phyloP scores from a whole-genome alignment of 2,113 vertebrate species.

The Indicator maculatus region DNA sequence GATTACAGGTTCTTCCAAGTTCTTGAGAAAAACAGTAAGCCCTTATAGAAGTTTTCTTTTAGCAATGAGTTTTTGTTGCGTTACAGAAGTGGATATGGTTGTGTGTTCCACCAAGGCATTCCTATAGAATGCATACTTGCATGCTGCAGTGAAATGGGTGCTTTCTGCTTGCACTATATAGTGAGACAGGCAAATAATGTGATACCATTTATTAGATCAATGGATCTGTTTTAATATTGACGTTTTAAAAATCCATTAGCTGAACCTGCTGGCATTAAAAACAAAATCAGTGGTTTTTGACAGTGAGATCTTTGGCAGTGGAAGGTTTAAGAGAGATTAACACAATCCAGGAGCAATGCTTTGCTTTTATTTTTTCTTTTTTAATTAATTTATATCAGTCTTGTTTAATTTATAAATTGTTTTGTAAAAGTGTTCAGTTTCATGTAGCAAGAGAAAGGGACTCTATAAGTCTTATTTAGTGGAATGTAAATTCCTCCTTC shows the following conservation, averaged over 20 bases:
- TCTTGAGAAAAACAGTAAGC: neutral
- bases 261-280: neutral
- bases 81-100: neutral
- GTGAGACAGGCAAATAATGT: neutral
- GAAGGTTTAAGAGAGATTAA: neutral
- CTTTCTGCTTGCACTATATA: neutral
- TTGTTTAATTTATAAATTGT: neutral
- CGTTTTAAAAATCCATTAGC: constrained; percentile 17
- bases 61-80: neutral
- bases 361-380: no score
- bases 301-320: neutral
- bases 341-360: neutral
- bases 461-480: neutral
- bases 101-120: neutral
- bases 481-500: neutral
- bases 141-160: neutral
- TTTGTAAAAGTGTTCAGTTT: neutral
- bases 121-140: neutral
- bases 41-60: neutral
- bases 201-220: constrained; percentile 13
- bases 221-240: constrained; percentile 19
- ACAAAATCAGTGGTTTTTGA: neutral
- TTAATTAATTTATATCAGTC: neutral
- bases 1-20: neutral
- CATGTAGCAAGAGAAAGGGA: neutral